Conservation (phyloP, 2,797 vertebrate genomes). For the Vipera ursinii region DNA sequence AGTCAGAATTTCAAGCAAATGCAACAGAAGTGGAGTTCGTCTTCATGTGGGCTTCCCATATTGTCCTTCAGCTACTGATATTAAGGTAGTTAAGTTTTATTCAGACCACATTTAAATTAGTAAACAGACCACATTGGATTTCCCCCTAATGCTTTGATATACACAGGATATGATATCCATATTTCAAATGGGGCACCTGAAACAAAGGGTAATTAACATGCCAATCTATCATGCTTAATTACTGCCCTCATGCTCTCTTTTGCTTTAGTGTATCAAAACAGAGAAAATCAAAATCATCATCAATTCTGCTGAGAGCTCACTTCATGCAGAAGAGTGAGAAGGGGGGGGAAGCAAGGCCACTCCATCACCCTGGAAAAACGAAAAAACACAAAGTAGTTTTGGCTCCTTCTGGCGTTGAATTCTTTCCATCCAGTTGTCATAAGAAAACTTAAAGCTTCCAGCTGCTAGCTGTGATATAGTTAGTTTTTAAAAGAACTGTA, state of each 20-base stretch:
- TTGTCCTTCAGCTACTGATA: accelerated
- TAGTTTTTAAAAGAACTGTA: neutral
- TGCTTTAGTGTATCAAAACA: neutral
- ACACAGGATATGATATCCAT: accelerated
- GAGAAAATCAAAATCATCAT: neutral
- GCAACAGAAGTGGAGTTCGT: neutral
- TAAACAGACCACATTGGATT: neutral
- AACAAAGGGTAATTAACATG: slow-evolving; percentile 26
- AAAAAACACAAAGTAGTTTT: neutral
- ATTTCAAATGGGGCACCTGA: neutral
- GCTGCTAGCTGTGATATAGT: neutral
- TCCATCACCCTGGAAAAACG: neutral
- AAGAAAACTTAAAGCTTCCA: neutral
- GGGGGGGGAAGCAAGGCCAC: neutral
- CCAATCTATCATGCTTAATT: slow-evolving; percentile 40
- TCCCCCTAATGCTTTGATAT: neutral
- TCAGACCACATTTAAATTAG: neutral
- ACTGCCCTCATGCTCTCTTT: neutral
- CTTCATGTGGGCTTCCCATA: neutral
- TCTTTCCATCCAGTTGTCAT: neutral
- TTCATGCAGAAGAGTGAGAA: neutral
- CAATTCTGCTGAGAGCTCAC: neutral
- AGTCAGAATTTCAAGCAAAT: neutral
- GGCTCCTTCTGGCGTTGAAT: neutral
- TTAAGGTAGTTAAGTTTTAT: accelerated